Percentiles rank a stretch among this genome's conserved stretches.
Conservation (phyloP, 2,888 invertebrate genomes). For the Amiota minor region DNA sequence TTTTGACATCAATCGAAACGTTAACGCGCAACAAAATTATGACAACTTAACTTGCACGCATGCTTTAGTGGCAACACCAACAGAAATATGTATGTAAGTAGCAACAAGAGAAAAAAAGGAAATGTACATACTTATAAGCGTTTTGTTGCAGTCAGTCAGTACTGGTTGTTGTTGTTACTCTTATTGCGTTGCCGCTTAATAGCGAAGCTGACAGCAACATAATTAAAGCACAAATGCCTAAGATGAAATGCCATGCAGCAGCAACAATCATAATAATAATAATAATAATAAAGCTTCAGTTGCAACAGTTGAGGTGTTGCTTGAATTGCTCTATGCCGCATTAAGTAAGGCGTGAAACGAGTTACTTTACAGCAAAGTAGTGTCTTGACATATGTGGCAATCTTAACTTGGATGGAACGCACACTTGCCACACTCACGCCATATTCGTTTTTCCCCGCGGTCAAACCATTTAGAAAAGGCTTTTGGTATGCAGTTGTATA, state of each 20-base stretch:
- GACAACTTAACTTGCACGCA: slow-evolving; percentile 63
- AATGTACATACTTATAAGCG: neutral
- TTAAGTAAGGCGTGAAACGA: slow-evolving; percentile 4
- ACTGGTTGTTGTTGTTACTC: no score
- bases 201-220: slow-evolving; percentile 58
- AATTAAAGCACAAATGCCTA: slow-evolving; percentile 63
- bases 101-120: neutral
- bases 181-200: neutral
- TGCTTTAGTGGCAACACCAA: slow-evolving; percentile 15
- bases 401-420: neutral
- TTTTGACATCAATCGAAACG: slow-evolving; percentile 30
- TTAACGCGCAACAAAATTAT: slow-evolving; percentile 63
- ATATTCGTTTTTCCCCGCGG: no score
- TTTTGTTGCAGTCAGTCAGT: no score
- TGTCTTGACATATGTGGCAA: neutral
- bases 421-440: no score
- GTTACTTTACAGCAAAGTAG: neutral
- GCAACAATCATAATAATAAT: neutral
- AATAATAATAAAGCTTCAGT: neutral
- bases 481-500: slow-evolving; percentile 58
- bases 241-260: neutral
- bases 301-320: slow-evolving; percentile 14
- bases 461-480: slow-evolving; percentile 18
- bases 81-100: neutral
- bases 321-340: neutral